Conservation (phyloP, 1,140 invertebrate species). For the Spodoptera frugiperda region DNA sequence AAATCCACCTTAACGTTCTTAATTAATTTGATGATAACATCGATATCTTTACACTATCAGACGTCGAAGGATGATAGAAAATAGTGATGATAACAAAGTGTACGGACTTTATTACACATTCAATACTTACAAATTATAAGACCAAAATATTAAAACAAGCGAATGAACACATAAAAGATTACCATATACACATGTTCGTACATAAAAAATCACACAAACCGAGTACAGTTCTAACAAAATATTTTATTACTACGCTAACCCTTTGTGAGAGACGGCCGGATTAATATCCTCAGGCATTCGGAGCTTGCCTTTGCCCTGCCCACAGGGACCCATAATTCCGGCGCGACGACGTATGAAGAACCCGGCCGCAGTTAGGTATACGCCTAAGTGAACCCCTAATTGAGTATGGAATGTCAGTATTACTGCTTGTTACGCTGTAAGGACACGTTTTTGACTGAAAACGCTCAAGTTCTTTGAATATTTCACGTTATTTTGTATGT, state of each 20-base stretch:
- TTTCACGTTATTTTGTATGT: no score
- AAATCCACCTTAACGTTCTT: no score
- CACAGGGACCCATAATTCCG: neutral
- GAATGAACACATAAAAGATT: neutral
- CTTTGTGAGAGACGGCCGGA: constrained; percentile 1
- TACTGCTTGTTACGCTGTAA: no score
- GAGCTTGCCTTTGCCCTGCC: neutral
- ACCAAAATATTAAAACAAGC: no score
- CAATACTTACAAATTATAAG: no score
- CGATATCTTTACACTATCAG: no score
- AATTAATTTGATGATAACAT: no score
- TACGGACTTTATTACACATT: no score
- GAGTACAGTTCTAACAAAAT: neutral
- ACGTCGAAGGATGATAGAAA: no score
- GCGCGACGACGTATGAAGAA: neutral
- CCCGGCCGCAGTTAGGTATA: neutral
- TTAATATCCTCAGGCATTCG: neutral
- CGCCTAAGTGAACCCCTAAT: constrained; percentile 19
- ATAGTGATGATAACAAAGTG: no score
- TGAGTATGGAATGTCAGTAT: neutral
- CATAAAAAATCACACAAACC: neutral
- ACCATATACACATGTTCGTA: neutral
- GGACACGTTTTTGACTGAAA: neutral
- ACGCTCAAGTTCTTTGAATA: no score
- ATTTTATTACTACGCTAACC: constrained; percentile 1